Evolutionary conservation across 2,888 invertebrate species (phyloP), one percentile per base, ranked within the genome.

Genomic region (Ectobius pallidus): DNA sequence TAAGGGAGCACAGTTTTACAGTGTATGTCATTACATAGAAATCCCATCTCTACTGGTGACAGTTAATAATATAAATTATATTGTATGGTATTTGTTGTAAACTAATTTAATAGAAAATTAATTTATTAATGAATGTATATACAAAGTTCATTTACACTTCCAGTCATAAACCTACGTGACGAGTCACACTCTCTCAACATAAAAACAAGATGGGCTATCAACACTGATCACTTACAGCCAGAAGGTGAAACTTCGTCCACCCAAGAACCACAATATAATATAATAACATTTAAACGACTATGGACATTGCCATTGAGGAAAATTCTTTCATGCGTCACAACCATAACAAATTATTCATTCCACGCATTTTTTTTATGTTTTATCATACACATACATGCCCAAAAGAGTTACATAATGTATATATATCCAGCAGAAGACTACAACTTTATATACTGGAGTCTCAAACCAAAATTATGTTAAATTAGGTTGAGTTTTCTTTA

Each of bases 81-180:
- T n/a, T n/a, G n/a, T n/a, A n/a, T n/a, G n/a, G n/a, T n/a, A n/a
- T n/a, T n/a, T n/a, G 6, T 63, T 14, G 42, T 63, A 42, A 63
- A 18, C 34, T 39, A 63, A 42, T 14, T 16, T 63, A 63, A 63
- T 63, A 63, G 32, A 63, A 63, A 63, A 63, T 63, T 63, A 63
- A 63, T 63, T 63, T 63, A 63, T 63, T 63, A 42, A 63, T n/a
- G n/a, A n/a, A n/a, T 52, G 63, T 63, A 63, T 63, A 42, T 63
- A 63, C 63, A 63, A 63, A 42, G 14, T 11, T 63, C 63, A 63
- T 42, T 22, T 39, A 20, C 9, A 14, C 34, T 62, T 14, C 34
- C 42, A 22, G 20, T 63, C 39, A 42, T 20, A 42, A n/a, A 63
- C 42, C 34, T 62, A 22, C 11, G 14, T 20, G 14, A 4, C 18